Base-by-base conservation (phyloP, 2,888 invertebrate genomes). In the Hypercompe scribonia region DNA sequence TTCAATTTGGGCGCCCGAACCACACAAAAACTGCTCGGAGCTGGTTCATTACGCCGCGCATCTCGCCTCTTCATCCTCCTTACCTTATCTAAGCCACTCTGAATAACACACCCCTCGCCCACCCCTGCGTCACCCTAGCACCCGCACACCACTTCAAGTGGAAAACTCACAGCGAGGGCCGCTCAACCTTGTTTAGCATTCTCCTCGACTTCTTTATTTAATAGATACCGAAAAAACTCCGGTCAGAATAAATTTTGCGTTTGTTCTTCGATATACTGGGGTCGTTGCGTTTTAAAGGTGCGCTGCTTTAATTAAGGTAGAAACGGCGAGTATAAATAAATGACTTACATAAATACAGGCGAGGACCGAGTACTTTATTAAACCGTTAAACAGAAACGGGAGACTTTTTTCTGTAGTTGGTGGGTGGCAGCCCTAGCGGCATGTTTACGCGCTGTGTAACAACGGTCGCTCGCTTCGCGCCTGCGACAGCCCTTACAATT, bases 111-210 rank as follows among this genome's bases (percentile, higher is more conserved):
- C 92, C 91, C 91, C 85, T 81, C 79, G 82, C 83, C 84, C 88
- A 81, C 76, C 81, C 85, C 83, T 78, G 79, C 80, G 83, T 88
- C 90, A 87, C 84, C 83, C 75, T 67, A 63, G 54, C 88, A 77
- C 89, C 90, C 91, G 89, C 92, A 90, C 92, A 92, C 94, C 93
- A 91, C 92, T 93, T 94, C 92, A 91, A 95, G 94, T 95, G 94
- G 94, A 94, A 95, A 95, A 94, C 94, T 94, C 95, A 89, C 90
- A 93, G 94, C 92, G 94, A 93, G 94, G 93, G 94, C 93, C 93
- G 93, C 94, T 94, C 94, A 93, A 93, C 94, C 94, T 95, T 95
- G 94, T 94, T 95, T 95, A 94, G 94, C 95, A 95, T 95, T 95
- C 95, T 94, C 92, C 93, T 91, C 95, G 92, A 93, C 93, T 94